Base-by-base conservation (phyloP, 1,140 invertebrate genomes). In the Drepana arcuata region DNA sequence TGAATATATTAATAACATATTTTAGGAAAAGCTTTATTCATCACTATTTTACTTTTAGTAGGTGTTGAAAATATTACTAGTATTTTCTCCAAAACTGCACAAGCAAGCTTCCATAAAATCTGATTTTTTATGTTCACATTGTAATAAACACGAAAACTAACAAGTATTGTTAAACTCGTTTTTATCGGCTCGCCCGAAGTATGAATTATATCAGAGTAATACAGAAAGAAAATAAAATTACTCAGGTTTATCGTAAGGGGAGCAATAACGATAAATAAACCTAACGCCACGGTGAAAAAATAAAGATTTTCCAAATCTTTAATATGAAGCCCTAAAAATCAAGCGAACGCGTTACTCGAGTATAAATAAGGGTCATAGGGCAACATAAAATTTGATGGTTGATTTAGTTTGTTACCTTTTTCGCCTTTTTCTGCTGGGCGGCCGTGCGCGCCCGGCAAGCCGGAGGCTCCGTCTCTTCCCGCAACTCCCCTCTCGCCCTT, bases 381-480 rank as follows among this genome's bases (percentile, higher is more conserved):
- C 48, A 61, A 64, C 64, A 78, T 81, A 78, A 81, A 81, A 75
- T 78, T 81, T 80, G 62, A 78, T 75, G 73, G 71, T 63, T 60
- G 47, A 70, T 60, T 70, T 68, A 63, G 56, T 66, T 74, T 61
- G 52, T 50, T 82, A 70, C 85, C 85, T 74, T 85, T 85, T 57
- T 86, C 85, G 12, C 85, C 85, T 53, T 85, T 85, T 57, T 84
- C 78, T 1, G 84, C 84, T 34, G 84, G 77, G 18, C 74, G 83
- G 18, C 84, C 84, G 47, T 84, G 69, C 4, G 80, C 56, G 46
- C 84, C 85, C 2, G 84, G 77, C 7, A 77, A 41, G 7, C 77
- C 77, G 36, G 77, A 68, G 14, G 54, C 36, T 5, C 77, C 77
- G 37, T 81, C 77, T 36, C 67, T 66, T 1, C 77, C 74, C 4